Percentiles rank a stretch among this genome's conserved stretches.
These are phyloP conservation scores for Prunella fulvescens DNA, from an alignment of 2,113 vertebrate genomes.

Conservation along the genomic window DNA sequence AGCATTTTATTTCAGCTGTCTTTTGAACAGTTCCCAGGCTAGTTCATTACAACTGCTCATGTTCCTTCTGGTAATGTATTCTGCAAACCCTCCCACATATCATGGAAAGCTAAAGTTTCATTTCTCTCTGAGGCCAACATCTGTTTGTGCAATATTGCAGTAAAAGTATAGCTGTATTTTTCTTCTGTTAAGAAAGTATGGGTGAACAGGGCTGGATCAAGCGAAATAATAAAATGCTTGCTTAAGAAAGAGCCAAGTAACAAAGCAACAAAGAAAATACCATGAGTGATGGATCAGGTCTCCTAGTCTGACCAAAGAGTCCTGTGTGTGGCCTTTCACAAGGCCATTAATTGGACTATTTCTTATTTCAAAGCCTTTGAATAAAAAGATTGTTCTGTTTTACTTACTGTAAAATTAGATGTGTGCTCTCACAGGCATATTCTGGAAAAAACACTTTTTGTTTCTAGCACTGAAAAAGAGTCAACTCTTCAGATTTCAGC, in stretches of 20 bases:
- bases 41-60: conserved; percentile 40
- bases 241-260: background rate
- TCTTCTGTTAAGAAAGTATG: background rate
- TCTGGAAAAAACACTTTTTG: background rate
- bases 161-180: background rate
- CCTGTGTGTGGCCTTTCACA: background rate
- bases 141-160: conserved; percentile 31
- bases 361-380: background rate
- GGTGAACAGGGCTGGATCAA: background rate
- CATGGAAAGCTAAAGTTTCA: conserved; percentile 50
- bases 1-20: conserved; percentile 50
- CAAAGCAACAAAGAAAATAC: background rate
- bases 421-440: background rate
- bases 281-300: background rate
- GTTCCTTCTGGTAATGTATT: conserved; percentile 45
- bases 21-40: conserved; percentile 57
- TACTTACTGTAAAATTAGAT: background rate
- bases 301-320: background rate
- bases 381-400: background rate
- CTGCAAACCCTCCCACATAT: background rate
- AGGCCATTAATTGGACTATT: background rate
- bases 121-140: conserved; percentile 43
- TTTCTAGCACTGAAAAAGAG: background rate
- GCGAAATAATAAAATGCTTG: background rate
- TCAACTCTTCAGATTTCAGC: background rate